Base-by-base conservation (phyloP, 2,113 vertebrate species). In the Salvator merianae region DNA sequence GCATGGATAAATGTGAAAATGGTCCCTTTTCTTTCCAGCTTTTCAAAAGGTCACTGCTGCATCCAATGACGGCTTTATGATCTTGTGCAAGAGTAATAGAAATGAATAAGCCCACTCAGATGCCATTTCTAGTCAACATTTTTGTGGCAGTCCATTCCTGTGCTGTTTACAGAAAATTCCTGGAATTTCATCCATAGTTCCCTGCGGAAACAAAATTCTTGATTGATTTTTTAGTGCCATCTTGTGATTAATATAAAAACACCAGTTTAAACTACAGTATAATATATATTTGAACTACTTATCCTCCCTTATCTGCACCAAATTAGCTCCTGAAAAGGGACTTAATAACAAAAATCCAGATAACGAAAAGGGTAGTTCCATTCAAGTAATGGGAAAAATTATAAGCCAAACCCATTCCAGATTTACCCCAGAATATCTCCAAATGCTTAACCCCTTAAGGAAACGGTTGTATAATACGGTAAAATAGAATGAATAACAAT, bases 171-270 rank as follows among this genome's bases (percentile, higher is more conserved):
- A 34, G 24, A 47, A 47, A n/a, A 50, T 83, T 28, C 22, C 22
- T 77, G 26, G 71, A 14, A 65, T n/a, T 75, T 75, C 75, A 47
- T 36, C 83, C 55, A 76, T 63, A 3, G 0, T 80, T 90, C 84
- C 38, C 70, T 78, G 2, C 26, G 9, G 2, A 65, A 40, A 76
- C 86, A 10, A 84, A 89, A 2, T 70, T 89, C 86, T 86, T n/a
- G 43, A 59, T 81, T 94, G 91, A 84, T 93, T 94, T 84, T 82
- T 91, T 94, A 88, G 89, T 93, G 93, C 95, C 95, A 95, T 86
- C 93, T 96, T 90, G 90, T 95, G 95, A 93, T 86, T 71, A 79
- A 76, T 43, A 65, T 24, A 77, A 83, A 89, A 88, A 30, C 71
- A 84, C 83, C 87, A 90, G 65, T n/a, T 89, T 62, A 7, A 63